Evolutionary conservation across 2,113 vertebrate species (phyloP).

Genomic region (Turdus rufiventris): DNA sequence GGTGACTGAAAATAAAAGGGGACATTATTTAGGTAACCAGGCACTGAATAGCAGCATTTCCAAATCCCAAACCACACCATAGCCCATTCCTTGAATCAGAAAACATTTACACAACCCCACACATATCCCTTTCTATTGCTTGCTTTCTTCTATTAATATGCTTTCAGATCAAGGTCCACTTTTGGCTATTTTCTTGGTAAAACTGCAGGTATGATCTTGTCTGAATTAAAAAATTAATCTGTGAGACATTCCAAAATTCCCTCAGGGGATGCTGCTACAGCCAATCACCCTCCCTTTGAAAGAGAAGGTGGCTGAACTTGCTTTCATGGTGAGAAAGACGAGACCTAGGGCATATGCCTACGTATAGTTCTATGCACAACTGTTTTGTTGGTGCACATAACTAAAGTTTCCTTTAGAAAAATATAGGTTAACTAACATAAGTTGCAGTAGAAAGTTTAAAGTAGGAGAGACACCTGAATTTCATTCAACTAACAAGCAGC

Average conservation of each 20-base stretch:
- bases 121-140: accelerated
- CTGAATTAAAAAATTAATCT: neutral
- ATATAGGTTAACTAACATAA: neutral
- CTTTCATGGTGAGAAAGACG: neutral
- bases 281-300: neutral
- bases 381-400: neutral
- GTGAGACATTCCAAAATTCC: neutral
- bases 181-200: neutral
- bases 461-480: neutral
- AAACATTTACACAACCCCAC: neutral
- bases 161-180: neutral
- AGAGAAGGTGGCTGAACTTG: neutral
- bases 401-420: neutral
- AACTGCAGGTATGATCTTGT: neutral
- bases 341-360: neutral
- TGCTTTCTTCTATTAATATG: neutral
- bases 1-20: neutral
- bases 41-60: neutral
- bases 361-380: neutral
- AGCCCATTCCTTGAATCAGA: neutral
- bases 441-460: neutral
- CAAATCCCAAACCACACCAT: neutral
- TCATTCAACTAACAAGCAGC: neutral
- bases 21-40: neutral
- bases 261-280: neutral